A percentile compares a stretch with the other conserved stretches of the same genome.
These are phyloP conservation scores for Hestina assimilis DNA, from an alignment of 1,140 invertebrate genomes.

Conservation along the genomic window DNA sequence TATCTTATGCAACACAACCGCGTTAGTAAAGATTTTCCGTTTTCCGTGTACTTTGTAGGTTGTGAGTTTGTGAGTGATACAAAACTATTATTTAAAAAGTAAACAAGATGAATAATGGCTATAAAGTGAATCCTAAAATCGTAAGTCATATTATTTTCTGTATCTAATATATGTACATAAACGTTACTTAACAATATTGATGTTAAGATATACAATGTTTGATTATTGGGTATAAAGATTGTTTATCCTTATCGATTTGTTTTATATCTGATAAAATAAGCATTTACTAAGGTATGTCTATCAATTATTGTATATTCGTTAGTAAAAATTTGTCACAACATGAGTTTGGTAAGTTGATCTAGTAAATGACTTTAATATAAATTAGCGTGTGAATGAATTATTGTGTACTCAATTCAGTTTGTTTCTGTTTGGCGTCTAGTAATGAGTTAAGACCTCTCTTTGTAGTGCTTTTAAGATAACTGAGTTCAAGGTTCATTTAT, in stretches of 20 bases:
- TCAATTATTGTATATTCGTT: background rate
- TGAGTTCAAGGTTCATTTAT: conserved; percentile 8
- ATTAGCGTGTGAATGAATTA: too few species aligned
- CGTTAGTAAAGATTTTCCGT: conserved; percentile 1
- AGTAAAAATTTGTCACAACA: background rate
- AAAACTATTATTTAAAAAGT: background rate
- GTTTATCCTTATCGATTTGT: conserved; percentile 8
- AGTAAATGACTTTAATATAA: too few species aligned
- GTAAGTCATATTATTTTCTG: conserved; percentile 16
- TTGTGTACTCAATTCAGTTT: too few species aligned
- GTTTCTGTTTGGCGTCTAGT: too few species aligned
- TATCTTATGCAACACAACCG: conserved; percentile 10
- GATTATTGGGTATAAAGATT: background rate
- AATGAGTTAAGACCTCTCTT: background rate
- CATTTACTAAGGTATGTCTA: background rate
- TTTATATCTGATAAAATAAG: conserved; percentile 9
- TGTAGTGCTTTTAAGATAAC: conserved; percentile 8
- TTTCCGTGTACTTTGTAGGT: too few species aligned
- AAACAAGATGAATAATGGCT: conserved; percentile 15
- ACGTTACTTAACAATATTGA: too few species aligned
- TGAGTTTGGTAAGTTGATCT: conserved; percentile 7
- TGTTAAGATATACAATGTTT: background rate
- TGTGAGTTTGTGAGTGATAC: background rate
- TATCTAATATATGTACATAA: background rate
- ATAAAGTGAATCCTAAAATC: conserved; percentile 26